Evolutionary conservation across 2,888 invertebrate species (phyloP), one percentile per base, ranked within the genome.

Genomic region (Ctena decussata): DNA sequence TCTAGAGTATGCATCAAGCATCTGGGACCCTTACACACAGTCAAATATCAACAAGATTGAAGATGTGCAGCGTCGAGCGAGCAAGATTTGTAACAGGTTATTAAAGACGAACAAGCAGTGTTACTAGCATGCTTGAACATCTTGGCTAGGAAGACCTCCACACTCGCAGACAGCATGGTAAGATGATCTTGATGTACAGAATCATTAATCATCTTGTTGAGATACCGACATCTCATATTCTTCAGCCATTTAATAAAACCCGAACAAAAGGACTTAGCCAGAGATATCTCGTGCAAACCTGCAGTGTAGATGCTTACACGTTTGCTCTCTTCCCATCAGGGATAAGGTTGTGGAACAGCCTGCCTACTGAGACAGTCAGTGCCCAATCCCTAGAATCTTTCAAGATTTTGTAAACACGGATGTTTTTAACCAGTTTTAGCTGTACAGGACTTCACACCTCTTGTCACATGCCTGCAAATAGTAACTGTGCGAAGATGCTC

Each of bases 41-140:
- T n/a, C 39, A 1, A 69, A 76, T 27, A 76, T 81, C 57, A 73
- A 46, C 21, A 12, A 49, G 74, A 57, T 84, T 72, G 74, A 80
- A 72, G 35, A 53, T 30, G 79, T 79, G 35, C 70, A n/a, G n/a
- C n/a, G n/a, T n/a, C n/a, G n/a, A n/a, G n/a, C n/a, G n/a, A n/a
- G n/a, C n/a, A n/a, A n/a, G n/a, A n/a, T n/a, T n/a, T n/a, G n/a
- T 41, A 41, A 41, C 41, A 41, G 41, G 41, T 41, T 41, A 15
- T 41, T 11, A 41, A 6, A 41, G 41, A 41, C 41, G 41, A 41
- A 41, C 41, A 41, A 15, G 41, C 41, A 41, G 41, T 41, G 41
- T n/a, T n/a, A n/a, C n/a, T n/a, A n/a, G n/a, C n/a, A n/a, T n/a
- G n/a, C n/a, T 21, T 11, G 49, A 49, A 49, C 49, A 49, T 49